Percentiles rank a stretch among this genome's conserved stretches.
These are phyloP conservation scores for Toxotes jaculatrix DNA, from an alignment of 2,113 vertebrate genomes.

Conservation along the genomic window DNA sequence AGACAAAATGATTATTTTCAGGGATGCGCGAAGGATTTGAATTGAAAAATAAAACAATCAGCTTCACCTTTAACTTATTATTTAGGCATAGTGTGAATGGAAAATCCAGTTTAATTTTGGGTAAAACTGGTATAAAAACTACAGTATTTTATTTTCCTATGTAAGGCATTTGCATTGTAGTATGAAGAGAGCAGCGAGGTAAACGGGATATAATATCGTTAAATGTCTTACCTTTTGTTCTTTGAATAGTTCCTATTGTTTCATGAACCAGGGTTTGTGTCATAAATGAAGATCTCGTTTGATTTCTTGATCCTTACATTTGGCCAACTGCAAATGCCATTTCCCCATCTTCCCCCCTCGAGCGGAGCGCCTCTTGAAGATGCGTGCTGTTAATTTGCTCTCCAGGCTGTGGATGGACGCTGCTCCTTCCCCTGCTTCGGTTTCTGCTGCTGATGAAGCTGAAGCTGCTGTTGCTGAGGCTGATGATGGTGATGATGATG, in stretches of 20 bases:
- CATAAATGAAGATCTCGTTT: slow-evolving; percentile 71
- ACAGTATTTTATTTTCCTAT: not conserved
- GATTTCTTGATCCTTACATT: slow-evolving; percentile 67
- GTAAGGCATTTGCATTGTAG: not conserved
- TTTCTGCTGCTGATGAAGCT: slow-evolving; percentile 39
- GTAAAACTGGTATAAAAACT: slow-evolving; percentile 5
- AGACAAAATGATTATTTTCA: not conserved
- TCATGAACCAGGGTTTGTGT: slow-evolving; percentile 51
- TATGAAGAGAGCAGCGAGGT: not conserved
- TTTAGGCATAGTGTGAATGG: not conserved
- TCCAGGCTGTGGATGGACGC: slow-evolving; percentile 46
- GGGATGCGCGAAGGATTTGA: not conserved
- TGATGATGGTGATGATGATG: not conserved
- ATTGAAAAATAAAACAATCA: not conserved
- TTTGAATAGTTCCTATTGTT: slow-evolving; percentile 55
- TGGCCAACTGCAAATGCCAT: slow-evolving; percentile 69
- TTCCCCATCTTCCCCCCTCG: slow-evolving; percentile 75
- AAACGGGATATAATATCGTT: not conserved
- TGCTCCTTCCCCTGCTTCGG: slow-evolving; percentile 40
- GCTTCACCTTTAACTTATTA: fast-evolving
- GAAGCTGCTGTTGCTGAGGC: slow-evolving; percentile 44
- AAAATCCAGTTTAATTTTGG: not conserved
- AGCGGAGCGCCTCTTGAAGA: slow-evolving; percentile 61
- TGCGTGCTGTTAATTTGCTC: slow-evolving; percentile 47
- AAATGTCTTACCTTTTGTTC: slow-evolving; percentile 67